Base-by-base conservation (phyloP, 2,888 invertebrate species). In the Hirudinaria manillensis region DNA sequence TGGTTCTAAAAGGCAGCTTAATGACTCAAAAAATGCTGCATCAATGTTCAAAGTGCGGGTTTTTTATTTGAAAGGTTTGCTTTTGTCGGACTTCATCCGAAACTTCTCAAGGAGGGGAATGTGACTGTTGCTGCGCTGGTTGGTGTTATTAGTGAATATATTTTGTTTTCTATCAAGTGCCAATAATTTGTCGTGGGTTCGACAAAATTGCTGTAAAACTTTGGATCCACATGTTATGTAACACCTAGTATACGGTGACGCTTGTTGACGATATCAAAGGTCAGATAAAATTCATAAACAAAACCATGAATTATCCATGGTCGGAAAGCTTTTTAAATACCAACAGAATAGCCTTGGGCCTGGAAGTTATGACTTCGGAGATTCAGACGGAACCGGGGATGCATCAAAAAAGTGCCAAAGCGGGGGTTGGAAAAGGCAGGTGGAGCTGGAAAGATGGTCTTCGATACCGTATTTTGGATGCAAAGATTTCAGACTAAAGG, bases 361-460 rank as follows among this genome's bases (percentile, higher is more conserved):
- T 34, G 68, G 68, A 24, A n/a, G 36, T 34, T 68, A 68, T 68
- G 68, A 68, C 34, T 10, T 34, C 27, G 36, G 36, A 34, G 68
- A 13, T 19, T 1, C 27, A 24, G 61, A 61, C 32, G 3, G 1
- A 34, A 32, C 21, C 1, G 32, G 34, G 16, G 32, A 68, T 10
- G 10, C 2, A 34, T 34, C n/a, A 7, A 32, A 21, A 10, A n/a
- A 68, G 36, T n/a, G 68, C 6, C 32, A 34, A 34, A 68, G 32
- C n/a, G 36, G 32, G 10, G 68, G 68, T 7, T 68, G 68, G 68
- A 68, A 68, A 34, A 68, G 32, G 16, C 68, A 68, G 27, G 7
- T 68, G 29, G 34, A 68, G 21, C 16, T 68, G 29, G 68, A 68
- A 34, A 68, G 34, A n/a, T 68, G 68, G 68, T 68, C 68, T n/a